Evolutionary conservation across 1,140 invertebrate species (phyloP).

Genomic region (Micrasema minimum): DNA sequence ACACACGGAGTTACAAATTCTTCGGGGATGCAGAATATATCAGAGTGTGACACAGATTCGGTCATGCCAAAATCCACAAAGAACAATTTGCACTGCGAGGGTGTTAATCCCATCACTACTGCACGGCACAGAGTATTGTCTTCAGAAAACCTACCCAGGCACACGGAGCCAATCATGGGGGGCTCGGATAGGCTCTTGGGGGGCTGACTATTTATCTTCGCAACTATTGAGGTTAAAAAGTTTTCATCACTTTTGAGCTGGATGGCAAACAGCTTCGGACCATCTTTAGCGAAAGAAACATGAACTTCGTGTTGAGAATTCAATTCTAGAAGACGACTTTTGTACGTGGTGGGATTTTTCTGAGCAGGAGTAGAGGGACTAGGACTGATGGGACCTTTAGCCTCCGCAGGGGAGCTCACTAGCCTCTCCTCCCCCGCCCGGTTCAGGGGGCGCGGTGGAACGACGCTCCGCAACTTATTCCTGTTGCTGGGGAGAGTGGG

Average conservation of each 20-base stretch:
- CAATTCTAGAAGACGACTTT: constrained; percentile 69
- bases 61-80: constrained; percentile 84
- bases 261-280: constrained; percentile 78
- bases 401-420: background rate
- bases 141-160: constrained; percentile 74
- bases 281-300: constrained; percentile 80
- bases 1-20: constrained; percentile 75
- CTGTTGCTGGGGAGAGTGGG: background rate
- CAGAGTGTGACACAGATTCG: constrained; percentile 73
- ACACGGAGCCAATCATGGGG: constrained; percentile 76
- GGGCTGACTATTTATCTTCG: constrained; percentile 70
- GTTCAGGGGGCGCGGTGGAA: constrained; percentile 39
- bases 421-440: constrained; percentile 11
- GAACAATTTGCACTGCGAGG: constrained; percentile 72
- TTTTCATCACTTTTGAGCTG: constrained; percentile 71
- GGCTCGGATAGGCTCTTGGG: constrained; percentile 71
- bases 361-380: constrained; percentile 53
- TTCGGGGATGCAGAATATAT: constrained; percentile 78
- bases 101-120: constrained; percentile 75
- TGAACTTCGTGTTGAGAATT: constrained; percentile 72
- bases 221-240: constrained; percentile 73
- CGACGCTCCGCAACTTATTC: constrained; percentile 23
- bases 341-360: constrained; percentile 67
- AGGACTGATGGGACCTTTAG: constrained; percentile 4
- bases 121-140: constrained; percentile 76